These are phyloP conservation scores for Calonectris borealis DNA, from an alignment of 2,113 vertebrate genomes.

Conservation along the genomic window DNA sequence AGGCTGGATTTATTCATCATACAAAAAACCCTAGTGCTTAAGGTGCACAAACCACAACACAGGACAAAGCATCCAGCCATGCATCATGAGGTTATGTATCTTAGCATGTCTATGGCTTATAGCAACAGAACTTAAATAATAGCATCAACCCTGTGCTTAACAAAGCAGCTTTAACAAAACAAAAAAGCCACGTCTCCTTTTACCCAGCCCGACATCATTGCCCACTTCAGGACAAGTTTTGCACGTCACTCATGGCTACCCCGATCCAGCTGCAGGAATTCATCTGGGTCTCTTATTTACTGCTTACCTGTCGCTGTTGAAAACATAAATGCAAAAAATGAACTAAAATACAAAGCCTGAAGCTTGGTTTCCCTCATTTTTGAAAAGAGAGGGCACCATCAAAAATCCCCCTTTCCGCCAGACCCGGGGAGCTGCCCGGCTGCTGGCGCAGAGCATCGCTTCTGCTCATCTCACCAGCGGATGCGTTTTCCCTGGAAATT, in stretches of 20 bases:
- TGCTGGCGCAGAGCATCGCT: neutral
- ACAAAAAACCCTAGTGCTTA: neutral
- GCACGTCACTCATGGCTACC: rapidly evolving
- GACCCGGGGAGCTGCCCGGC: neutral
- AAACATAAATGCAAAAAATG: neutral
- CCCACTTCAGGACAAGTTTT: neutral
- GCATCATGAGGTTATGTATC: neutral
- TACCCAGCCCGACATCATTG: rapidly evolving
- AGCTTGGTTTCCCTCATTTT: neutral
- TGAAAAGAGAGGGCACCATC: too few relatives aligned
- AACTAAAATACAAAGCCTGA: neutral
- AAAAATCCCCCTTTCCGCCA: rapidly evolving
- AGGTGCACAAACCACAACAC: neutral
- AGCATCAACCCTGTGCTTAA: neutral
- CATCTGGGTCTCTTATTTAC: rapidly evolving
- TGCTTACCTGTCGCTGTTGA: neutral
- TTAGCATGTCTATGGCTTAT: rapidly evolving
- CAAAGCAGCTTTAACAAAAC: neutral
- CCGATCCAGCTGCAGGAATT: rapidly evolving
- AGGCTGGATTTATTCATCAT: neutral
- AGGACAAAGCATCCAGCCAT: neutral
- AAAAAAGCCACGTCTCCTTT: neutral
- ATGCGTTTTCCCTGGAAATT: neutral
- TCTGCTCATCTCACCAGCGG: neutral
- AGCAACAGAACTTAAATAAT: neutral